Evolutionary conservation across 2,113 vertebrate genomes (phyloP).

Genomic region (Synchiropus splendidus): DNA sequence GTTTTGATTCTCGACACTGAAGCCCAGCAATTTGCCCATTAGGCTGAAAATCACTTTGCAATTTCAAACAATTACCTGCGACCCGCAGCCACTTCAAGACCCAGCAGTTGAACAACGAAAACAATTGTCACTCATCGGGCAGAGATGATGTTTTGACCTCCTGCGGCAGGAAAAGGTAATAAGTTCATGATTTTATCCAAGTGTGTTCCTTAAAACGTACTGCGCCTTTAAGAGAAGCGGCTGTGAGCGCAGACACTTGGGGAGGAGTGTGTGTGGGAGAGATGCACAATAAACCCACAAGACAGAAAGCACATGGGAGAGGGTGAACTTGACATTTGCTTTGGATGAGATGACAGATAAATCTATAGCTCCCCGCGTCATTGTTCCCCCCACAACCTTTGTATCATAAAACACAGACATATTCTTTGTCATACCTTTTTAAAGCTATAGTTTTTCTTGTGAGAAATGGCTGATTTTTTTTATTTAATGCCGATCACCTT

Average conservation of each 20-base stretch:
- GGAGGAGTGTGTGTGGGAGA: constrained; percentile 24
- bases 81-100: constrained; percentile 11
- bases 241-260: constrained; percentile 32
- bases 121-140: background rate
- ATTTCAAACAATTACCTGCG: constrained; percentile 36
- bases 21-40: constrained; percentile 49
- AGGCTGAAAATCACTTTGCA: constrained; percentile 36
- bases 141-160: constrained; percentile 1
- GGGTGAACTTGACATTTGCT: background rate
- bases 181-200: constrained; percentile 20
- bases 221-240: constrained; percentile 43
- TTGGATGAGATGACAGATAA: too few relatives aligned
- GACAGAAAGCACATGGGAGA: constrained; percentile 9
- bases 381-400: too few relatives aligned
- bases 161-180: constrained; percentile 19
- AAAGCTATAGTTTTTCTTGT: too few relatives aligned
- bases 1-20: constrained; percentile 23
- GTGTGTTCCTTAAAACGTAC: constrained; percentile 14
- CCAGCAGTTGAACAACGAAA: constrained; percentile 4
- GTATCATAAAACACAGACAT: too few relatives aligned
- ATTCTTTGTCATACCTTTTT: too few relatives aligned
- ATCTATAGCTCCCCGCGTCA: too few relatives aligned
- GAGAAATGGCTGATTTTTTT: too few relatives aligned
- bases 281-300: constrained; percentile 30
- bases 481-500: too few relatives aligned